Conservation (phyloP, 2,113 vertebrate species). For the Leucosticte australis region DNA sequence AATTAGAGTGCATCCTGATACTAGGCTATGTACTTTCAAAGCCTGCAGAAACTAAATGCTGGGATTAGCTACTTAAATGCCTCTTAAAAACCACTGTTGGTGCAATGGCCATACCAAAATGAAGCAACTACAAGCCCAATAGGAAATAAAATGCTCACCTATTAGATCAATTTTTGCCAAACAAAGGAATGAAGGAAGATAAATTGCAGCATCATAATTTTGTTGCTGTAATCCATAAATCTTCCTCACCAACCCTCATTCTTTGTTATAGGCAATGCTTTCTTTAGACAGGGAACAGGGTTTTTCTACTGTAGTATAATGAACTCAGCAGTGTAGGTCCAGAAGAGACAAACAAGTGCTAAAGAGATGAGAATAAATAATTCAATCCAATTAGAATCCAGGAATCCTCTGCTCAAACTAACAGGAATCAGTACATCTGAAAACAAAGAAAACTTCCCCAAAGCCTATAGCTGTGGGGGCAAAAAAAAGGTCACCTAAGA, state of each 20-base stretch:
- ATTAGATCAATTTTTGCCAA: neutral
- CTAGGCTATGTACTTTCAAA: neutral
- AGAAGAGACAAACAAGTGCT: neutral
- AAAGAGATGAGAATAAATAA: neutral
- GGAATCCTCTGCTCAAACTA: neutral
- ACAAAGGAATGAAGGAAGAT: neutral
- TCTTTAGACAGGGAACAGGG: neutral
- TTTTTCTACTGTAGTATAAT: neutral
- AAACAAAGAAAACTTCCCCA: neutral
- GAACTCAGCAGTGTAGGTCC: neutral
- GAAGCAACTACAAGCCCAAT: neutral
- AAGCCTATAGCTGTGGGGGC: neutral
- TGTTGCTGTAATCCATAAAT: neutral
- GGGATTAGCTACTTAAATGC: neutral
- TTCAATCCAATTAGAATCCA: neutral
- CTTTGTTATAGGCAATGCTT: neutral
- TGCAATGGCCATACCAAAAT: neutral
- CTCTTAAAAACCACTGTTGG: neutral
- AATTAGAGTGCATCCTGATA: neutral
- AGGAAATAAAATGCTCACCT: neutral
- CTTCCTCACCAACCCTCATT: constrained; percentile 7
- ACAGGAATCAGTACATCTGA: neutral
- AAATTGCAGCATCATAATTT: neutral
- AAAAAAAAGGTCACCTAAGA: neutral
- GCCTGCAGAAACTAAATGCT: neutral